These are phyloP conservation scores for Rhinopomastus cyanomelas DNA, from an alignment of 2,113 vertebrate species.

Conservation along the genomic window DNA sequence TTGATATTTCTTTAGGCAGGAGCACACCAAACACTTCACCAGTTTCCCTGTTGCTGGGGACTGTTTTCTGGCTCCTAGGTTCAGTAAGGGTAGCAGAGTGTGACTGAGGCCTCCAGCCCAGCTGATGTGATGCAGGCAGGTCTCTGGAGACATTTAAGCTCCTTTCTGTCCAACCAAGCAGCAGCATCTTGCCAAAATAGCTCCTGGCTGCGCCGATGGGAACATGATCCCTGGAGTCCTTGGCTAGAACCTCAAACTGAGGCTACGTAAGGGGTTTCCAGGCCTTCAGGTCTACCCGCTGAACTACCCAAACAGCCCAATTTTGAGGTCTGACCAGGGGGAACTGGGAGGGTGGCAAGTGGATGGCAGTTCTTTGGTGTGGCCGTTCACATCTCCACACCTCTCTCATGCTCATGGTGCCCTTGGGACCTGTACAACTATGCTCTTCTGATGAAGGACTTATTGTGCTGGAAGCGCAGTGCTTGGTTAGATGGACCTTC, in stretches of 20 bases:
- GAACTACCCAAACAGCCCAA: not conserved
- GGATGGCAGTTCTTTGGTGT: not conserved
- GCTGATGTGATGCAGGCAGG: fast-evolving
- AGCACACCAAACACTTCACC: not conserved
- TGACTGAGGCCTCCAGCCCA: not conserved
- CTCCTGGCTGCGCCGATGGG: not conserved
- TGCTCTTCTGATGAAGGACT: not conserved
- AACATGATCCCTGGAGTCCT: fast-evolving
- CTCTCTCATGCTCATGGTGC: not conserved
- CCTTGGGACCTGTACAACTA: not conserved
- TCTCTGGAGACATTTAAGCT: not conserved
- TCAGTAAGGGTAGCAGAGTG: not conserved
- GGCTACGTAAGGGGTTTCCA: not conserved
- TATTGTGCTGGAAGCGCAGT: not conserved
- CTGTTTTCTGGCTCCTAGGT: not conserved
- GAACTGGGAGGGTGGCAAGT: not conserved
- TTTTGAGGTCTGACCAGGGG: fast-evolving
- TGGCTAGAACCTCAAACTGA: not conserved
- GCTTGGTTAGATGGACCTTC: not conserved
- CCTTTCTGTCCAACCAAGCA: not conserved
- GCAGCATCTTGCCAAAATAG: not conserved
- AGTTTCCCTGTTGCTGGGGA: fast-evolving
- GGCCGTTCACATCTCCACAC: not conserved
- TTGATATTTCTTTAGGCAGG: not conserved
- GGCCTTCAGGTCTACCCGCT: not conserved